Evolutionary conservation across 2,797 vertebrate genomes (phyloP).

Genomic region (Poeciliopsis paucimaculata): DNA sequence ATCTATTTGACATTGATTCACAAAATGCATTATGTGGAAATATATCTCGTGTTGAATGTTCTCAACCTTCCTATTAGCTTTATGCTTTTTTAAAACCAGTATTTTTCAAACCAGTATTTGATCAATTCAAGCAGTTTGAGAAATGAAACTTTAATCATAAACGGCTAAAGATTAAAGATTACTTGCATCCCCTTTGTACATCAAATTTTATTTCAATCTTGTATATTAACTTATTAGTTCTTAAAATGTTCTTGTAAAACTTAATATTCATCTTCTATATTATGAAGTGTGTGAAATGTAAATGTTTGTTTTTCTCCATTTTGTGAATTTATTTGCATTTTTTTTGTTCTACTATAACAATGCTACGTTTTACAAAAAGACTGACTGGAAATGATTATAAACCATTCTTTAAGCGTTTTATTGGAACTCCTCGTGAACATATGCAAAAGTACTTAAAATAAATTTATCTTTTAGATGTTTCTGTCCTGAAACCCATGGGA

Average conservation of each 20-base stretch:
- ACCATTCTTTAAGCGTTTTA: too few species aligned
- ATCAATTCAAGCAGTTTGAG: neutral
- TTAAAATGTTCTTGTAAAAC: neutral
- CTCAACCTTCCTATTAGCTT: neutral
- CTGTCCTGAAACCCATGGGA: neutral
- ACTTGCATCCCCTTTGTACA: neutral
- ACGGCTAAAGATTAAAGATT: neutral
- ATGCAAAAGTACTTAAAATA: too few species aligned
- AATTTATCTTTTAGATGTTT: neutral
- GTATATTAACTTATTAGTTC: neutral
- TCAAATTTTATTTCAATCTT: neutral
- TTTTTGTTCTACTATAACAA: too few species aligned
- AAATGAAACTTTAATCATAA: neutral
- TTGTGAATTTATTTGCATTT: too few species aligned
- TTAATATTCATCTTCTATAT: neutral
- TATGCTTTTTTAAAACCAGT: neutral
- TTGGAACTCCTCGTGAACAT: too few species aligned
- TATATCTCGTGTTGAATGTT: neutral
- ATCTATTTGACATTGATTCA: neutral
- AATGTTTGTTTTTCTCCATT: neutral
- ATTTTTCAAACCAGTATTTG: neutral
- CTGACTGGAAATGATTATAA: too few species aligned
- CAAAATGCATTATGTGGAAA: neutral
- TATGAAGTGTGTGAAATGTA: neutral
- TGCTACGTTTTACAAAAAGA: too few species aligned